These are phyloP conservation scores for Elanoides forficatus DNA, from an alignment of 2,113 vertebrate species.

Conservation along the genomic window DNA sequence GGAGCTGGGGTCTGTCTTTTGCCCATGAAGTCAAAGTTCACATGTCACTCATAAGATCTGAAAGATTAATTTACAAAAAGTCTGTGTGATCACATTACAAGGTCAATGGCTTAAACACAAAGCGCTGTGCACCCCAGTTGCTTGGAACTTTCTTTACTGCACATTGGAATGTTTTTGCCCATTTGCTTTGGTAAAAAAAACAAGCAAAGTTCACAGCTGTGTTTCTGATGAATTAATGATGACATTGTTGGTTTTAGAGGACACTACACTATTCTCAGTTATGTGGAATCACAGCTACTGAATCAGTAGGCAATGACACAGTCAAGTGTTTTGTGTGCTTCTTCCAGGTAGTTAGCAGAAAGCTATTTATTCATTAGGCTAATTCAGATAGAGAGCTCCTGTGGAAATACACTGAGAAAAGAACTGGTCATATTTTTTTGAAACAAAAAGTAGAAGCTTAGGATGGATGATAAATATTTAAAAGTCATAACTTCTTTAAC, in stretches of 20 bases:
- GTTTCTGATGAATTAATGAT: conserved; percentile 53
- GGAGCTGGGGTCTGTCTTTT: not conserved
- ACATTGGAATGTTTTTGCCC: conserved; percentile 34
- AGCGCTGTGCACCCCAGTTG: not conserved
- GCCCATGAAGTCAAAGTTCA: conserved; percentile 42
- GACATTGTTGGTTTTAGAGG: conserved; percentile 46
- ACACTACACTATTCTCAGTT: conserved; percentile 12
- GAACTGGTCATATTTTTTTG: not conserved
- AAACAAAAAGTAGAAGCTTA: not conserved
- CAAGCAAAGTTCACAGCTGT: conserved; percentile 2
- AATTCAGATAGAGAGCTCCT: not conserved
- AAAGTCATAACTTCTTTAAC: not conserved
- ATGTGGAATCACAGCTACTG: conserved; percentile 20
- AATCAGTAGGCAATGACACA: conserved; percentile 17
- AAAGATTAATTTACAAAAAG: conserved; percentile 50
- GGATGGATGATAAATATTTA: not conserved
- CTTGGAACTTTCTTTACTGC: conserved; percentile 32
- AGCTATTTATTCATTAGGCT: not conserved
- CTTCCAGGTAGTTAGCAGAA: conserved; percentile 1
- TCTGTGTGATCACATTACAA: conserved; percentile 49
- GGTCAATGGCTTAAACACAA: conserved; percentile 33
- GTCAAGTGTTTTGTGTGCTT: not conserved
- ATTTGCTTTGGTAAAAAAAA: not conserved
- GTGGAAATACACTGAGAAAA: not conserved
- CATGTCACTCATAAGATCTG: conserved; percentile 25